These are phyloP conservation scores for Acyrthosiphon pisum DNA, from an alignment of 1,140 invertebrate species.

Conservation along the genomic window DNA sequence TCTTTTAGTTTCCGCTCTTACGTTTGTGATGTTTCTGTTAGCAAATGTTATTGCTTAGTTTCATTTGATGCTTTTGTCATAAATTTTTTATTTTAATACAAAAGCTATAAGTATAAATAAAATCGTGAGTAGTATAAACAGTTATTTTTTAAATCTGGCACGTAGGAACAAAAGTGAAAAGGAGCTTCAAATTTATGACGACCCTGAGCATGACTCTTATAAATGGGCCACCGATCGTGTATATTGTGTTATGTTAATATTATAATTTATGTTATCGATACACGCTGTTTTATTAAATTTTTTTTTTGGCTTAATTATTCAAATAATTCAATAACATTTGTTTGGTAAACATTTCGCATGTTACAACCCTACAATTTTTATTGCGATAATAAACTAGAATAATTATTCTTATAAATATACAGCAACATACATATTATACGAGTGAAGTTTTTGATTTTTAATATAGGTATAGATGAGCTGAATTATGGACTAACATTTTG, in stretches of 20 bases:
- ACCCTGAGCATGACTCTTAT: background rate
- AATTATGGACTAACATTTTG: no score
- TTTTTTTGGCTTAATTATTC: background rate
- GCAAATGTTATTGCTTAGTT: background rate
- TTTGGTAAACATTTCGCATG: background rate
- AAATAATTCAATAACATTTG: background rate
- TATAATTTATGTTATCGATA: background rate
- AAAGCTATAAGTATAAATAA: background rate
- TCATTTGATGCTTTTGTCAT: background rate
- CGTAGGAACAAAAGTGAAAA: background rate
- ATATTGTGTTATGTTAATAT: background rate
- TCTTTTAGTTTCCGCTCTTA: background rate
- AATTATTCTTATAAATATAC: background rate
- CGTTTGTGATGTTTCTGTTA: background rate
- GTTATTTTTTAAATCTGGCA: background rate
- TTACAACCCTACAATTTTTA: background rate
- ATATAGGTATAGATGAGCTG: no score
- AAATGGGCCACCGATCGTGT: background rate
- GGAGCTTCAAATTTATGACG: background rate
- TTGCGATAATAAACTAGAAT: background rate
- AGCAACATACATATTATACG: background rate
- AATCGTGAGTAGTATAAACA: background rate
- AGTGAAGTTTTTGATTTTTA: background rate
- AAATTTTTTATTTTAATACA: background rate
- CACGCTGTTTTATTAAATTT: background rate